These are phyloP conservation scores for Trogon melanurus DNA, from an alignment of 2,113 vertebrate genomes.

Conservation along the genomic window DNA sequence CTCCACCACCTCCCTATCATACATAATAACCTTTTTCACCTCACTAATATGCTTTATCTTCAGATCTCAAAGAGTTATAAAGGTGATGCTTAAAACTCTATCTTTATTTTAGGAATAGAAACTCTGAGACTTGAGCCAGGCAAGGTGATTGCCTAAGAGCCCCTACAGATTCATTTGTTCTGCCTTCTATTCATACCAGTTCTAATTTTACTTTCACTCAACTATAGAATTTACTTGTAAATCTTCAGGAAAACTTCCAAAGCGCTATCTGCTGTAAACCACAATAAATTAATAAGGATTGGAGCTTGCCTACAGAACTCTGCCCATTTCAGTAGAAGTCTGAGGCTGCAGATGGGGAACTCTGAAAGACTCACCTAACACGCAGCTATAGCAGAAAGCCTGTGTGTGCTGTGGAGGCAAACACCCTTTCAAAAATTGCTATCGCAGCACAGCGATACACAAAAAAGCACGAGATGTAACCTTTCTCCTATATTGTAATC, in stretches of 20 bases:
- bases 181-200: background rate
- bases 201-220: background rate
- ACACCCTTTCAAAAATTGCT: background rate
- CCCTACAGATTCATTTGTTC: background rate
- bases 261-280: background rate
- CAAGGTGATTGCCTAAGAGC: background rate
- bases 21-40: background rate
- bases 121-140: background rate
- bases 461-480: constrained; percentile 27
- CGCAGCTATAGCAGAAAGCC: background rate
- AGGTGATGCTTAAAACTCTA: background rate
- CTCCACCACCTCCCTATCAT: background rate
- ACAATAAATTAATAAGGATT: background rate
- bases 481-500: constrained; percentile 47
- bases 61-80: background rate
- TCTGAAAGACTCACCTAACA: background rate
- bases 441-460: background rate
- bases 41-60: background rate
- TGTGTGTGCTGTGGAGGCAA: background rate
- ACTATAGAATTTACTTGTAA: background rate
- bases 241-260: background rate
- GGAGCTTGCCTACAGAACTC: background rate
- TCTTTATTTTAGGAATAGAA: background rate
- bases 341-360: background rate
- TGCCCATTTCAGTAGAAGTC: background rate